Base-by-base conservation (phyloP, 2,113 vertebrate species). In the Nesospiza acunhae region DNA sequence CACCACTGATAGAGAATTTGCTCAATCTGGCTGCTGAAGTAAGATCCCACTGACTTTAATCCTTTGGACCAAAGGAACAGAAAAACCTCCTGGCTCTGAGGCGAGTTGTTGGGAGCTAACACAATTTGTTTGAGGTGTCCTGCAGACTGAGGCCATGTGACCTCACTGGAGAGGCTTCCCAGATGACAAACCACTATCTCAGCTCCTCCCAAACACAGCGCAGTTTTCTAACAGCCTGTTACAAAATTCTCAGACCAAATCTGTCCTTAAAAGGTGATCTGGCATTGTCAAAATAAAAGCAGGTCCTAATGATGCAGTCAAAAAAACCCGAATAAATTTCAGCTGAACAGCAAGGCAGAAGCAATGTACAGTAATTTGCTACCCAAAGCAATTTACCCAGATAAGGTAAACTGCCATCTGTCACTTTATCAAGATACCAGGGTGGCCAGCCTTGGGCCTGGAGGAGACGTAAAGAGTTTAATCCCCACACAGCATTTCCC, bases 101-200 rank as follows among this genome's bases (percentile, higher is more conserved):
- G 31, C 0, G 0, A 69, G 20, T 19, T 56, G 19, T 7, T 73
- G 33, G 19, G 68, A 72, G 37, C 46, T 28, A 33, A 33, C 23
- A 41, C 10, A 21, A 20, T 50, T 26, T 58, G 7, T 66, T 5
- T 31, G 35, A 87, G 47, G 35, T 2, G 1, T 17, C 3, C 11
- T 24, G 53, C 3, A 69, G 76, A 33, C 46, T 76, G 62, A 82
- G 18, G 49, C 13, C 11, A 4, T 28, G 47, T 64, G 24, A 73
- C 41, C 63, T 87, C 63, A 60, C 14, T 33, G 22, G 35, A 60
- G 58, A 55, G 66, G 30, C 12, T 59, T 63, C 24, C 24, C 35
- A 37, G 14, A 68, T 10, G 24, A 60, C 15, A 76, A 13, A 30
- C 39, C 0, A 0, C 27, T 35, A 18, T 4, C 2, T 2, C 66